These are phyloP conservation scores for Mallateleia sp. DNA, from an alignment of 2,888 invertebrate species.

Conservation along the genomic window DNA sequence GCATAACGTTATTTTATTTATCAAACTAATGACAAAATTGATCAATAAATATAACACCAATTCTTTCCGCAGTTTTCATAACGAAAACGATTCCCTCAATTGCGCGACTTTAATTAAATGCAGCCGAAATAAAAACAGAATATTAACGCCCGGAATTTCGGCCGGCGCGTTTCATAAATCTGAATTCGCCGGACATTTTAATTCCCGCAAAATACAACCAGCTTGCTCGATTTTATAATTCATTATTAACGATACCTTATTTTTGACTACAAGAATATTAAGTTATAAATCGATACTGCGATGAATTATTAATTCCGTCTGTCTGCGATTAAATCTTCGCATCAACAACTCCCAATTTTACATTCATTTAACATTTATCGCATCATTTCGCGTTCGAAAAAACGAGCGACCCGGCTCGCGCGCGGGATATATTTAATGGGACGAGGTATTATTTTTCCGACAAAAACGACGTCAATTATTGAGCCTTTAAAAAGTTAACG, in stretches of 20 bases:
- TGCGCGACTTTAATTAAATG: too few relatives aligned
- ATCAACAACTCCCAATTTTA: background rate
- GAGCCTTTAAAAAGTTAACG: background rate
- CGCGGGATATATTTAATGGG: too few relatives aligned
- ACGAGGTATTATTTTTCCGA: too few relatives aligned
- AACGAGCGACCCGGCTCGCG: too few relatives aligned
- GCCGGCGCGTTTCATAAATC: too few relatives aligned
- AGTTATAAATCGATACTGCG: slow-evolving; percentile 8
- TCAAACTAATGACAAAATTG: too few relatives aligned
- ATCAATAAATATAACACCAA: too few relatives aligned
- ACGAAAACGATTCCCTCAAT: too few relatives aligned
- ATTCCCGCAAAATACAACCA: background rate
- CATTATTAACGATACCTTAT: background rate
- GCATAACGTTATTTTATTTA: too few relatives aligned
- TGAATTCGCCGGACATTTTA: background rate
- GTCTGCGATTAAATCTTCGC: background rate
- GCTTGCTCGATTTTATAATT: slow-evolving; percentile 4
- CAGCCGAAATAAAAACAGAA: too few relatives aligned
- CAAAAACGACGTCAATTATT: background rate
- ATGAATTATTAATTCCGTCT: background rate
- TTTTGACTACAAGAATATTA: slow-evolving; percentile 4
- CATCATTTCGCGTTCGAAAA: background rate
- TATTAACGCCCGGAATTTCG: too few relatives aligned
- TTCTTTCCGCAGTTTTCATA: too few relatives aligned
- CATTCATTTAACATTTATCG: background rate